These are phyloP conservation scores for Peromyscus attwateri DNA, from an alignment of 2,797 vertebrate species.

Conservation along the genomic window DNA sequence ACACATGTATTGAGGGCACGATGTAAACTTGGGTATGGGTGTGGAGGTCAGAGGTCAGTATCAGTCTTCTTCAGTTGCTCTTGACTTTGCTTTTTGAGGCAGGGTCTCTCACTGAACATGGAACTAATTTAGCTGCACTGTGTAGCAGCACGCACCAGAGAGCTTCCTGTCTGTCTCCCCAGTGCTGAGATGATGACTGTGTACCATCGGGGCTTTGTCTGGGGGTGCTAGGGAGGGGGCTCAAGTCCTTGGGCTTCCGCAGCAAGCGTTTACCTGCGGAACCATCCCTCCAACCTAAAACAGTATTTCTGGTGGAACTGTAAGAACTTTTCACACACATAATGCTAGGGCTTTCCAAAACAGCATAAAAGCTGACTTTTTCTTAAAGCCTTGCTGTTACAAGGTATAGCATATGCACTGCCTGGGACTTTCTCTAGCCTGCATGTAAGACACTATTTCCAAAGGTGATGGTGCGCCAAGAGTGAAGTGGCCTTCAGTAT, in stretches of 20 bases:
- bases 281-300: background rate
- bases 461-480: background rate
- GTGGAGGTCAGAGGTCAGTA: background rate
- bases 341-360: background rate
- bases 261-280: background rate
- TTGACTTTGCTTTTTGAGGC: background rate
- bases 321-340: background rate
- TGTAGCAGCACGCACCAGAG: background rate
- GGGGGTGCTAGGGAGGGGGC: background rate
- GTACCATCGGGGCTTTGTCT: background rate
- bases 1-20: background rate
- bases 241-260: background rate
- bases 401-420: background rate
- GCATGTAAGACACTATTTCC: background rate
- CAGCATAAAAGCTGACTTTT: background rate
- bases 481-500: background rate
- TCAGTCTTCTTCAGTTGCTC: background rate
- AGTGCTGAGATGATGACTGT: background rate
- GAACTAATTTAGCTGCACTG: background rate
- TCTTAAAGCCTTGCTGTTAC: background rate
- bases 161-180: background rate
- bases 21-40: background rate
- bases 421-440: background rate
- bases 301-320: constrained; percentile 13
- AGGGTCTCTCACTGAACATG: background rate